Evolutionary conservation across 2,888 invertebrate species (phyloP), one percentile per base, ranked within the genome.

Genomic region (Autographa pulchrina): DNA sequence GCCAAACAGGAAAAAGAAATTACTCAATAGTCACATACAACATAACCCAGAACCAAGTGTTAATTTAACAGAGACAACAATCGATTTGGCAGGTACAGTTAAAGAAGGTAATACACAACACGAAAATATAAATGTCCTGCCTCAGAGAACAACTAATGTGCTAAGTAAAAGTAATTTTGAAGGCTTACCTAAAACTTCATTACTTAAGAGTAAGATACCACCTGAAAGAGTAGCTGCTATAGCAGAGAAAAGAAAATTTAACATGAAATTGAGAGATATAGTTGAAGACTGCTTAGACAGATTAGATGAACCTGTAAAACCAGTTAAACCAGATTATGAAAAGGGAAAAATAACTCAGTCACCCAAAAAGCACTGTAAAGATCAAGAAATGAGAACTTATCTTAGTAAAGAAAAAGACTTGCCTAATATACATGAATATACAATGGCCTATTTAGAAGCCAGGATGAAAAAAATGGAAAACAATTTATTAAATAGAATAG

Each of bases 211-310:
- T 67, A 74, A 70, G 32, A 85, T 94, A 65, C 84, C 91, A 13
- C 91, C 93, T 61, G 92, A 93, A 81, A 91, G 93, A 82, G 77
- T 88, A 52, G 94, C 94, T 60, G 92, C 89, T 48, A 95, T 95
- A 69, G 87, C 91, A 78, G 87, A 92, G 82, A 96, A 96, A 80
- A 89, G 96, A 72, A 90, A 92, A 72, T 95, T 94, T 77, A 95
- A 95, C 81, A 94, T 93, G 90, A 94, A 92, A 80, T 77, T 96
- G 60, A 89, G 90, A 82, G 94, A 95, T 79, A 90, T 94, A 8
- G 86, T 95, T 74, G 91, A 92, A 84, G 89, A 91, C 43, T 92
- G 92, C 79, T 81, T 94, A 54, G 91, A 91, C 70, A 91, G 91
- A 68, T 74, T 90, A 72, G 91, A 90, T 48, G 86, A 88, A 18